phyloP scores from a whole-genome alignment of 2,888 invertebrate species.

The Sphaerophoria taeniata region DNA sequence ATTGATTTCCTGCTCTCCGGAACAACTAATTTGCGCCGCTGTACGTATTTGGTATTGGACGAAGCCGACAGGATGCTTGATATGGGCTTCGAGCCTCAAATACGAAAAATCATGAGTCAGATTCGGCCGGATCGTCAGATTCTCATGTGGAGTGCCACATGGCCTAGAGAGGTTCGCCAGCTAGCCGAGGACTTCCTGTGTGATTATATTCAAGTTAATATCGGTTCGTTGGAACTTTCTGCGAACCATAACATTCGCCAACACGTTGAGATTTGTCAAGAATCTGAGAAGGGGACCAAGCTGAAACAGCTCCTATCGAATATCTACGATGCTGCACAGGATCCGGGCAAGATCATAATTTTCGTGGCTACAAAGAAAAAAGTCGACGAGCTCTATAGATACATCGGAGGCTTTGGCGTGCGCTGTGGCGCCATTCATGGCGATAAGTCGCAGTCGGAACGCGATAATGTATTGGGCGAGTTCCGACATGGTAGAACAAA shows the following conservation, averaged over 20 bases:
- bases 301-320: slow-evolving; percentile 80
- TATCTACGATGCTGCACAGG: slow-evolving; percentile 91
- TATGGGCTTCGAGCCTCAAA: slow-evolving; percentile 99
- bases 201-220: slow-evolving; percentile 94
- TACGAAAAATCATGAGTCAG: slow-evolving; percentile 95
- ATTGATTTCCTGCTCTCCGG: slow-evolving; percentile 92
- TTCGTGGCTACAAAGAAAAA: slow-evolving; percentile 98
- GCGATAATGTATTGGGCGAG: slow-evolving; percentile 94
- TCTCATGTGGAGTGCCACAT: slow-evolving; percentile 99
- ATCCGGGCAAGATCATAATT: slow-evolving; percentile 93
- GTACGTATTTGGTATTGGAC: slow-evolving; percentile 94
- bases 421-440: slow-evolving; percentile 95
- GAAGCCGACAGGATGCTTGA: slow-evolving; percentile 98
- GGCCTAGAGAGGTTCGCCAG: slow-evolving; percentile 97
- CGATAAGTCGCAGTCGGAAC: slow-evolving; percentile 96
- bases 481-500: slow-evolving; percentile 93
- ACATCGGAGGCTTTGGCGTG: slow-evolving; percentile 92
- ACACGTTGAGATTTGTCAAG: slow-evolving; percentile 90
- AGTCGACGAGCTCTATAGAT: slow-evolving; percentile 92
- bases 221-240: slow-evolving; percentile 91
- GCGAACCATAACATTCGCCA: slow-evolving; percentile 96
- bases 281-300: slow-evolving; percentile 87
- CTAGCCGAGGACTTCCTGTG: slow-evolving; percentile 96
- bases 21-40: slow-evolving; percentile 88
- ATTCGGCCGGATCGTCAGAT: slow-evolving; percentile 97